A percentile compares a stretch with the other conserved stretches of the same genome.
Evolutionary conservation across 2,888 invertebrate genomes (phyloP).

Genomic region (Chironomus tentans): DNA sequence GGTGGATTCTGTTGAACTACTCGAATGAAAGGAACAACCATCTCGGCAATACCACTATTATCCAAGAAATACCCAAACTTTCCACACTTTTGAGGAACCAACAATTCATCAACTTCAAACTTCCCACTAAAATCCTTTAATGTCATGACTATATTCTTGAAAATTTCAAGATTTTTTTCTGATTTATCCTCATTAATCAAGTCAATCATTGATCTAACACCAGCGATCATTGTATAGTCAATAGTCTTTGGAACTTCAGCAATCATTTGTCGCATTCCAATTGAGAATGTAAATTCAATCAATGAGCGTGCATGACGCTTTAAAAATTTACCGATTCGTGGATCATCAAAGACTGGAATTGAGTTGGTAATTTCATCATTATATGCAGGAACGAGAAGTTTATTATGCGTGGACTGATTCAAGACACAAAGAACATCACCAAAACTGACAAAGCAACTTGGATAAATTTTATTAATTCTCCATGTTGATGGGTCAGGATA

Average conservation of each 20-base stretch:
- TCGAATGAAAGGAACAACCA: background rate
- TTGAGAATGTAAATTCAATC: background rate
- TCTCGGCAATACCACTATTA: background rate
- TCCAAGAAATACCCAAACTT: background rate
- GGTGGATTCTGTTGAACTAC: background rate
- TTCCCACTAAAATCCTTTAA: background rate
- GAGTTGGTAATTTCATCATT: background rate
- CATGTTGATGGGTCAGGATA: background rate
- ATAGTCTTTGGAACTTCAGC: background rate
- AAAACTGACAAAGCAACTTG: background rate
- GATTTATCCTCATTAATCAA: background rate
- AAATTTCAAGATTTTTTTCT: background rate
- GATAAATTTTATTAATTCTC: background rate
- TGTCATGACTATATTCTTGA: background rate
- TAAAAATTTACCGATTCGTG: background rate
- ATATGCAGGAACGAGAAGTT: background rate
- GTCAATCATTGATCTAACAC: background rate
- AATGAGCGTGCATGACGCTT: background rate
- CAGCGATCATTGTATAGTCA: background rate
- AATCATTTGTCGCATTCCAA: constrained; percentile 7
- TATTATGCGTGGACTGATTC: background rate
- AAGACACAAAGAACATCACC: background rate
- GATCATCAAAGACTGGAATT: constrained; percentile 8
- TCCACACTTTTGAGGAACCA: background rate
- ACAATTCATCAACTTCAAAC: background rate